These are phyloP conservation scores for Zygothrica quintamaculata DNA, from an alignment of 2,888 invertebrate genomes.

Conservation along the genomic window DNA sequence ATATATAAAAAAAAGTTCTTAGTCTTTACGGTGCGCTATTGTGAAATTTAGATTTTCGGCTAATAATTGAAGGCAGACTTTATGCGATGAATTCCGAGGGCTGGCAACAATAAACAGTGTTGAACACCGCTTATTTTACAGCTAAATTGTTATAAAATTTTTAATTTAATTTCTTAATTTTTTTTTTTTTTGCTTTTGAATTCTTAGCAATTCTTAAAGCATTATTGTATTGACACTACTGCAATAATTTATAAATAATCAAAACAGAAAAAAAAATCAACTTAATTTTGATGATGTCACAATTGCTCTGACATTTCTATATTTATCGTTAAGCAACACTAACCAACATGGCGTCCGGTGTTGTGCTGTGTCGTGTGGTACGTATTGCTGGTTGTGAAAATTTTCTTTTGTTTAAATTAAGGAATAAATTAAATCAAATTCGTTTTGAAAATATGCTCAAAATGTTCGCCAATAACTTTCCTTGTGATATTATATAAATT, in stretches of 20 bases:
- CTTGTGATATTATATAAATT: conserved; percentile 41
- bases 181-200: too few relatives aligned
- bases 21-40: conserved; percentile 62
- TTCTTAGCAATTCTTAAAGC: background rate
- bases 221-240: too few relatives aligned
- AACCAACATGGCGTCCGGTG: conserved; percentile 96
- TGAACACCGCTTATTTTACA: conserved; percentile 1
- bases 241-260: background rate
- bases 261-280: too few relatives aligned
- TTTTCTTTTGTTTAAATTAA: conserved; percentile 58
- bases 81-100: conserved; percentile 41
- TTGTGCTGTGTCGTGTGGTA: conserved; percentile 98
- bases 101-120: conserved; percentile 30
- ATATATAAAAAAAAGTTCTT: conserved; percentile 46
- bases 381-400: conserved; percentile 74
- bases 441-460: conserved; percentile 42
- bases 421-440: conserved; percentile 67
- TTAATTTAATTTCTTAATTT: background rate
- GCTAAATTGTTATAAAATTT: background rate
- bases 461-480: conserved; percentile 30
- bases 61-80: conserved; percentile 24
- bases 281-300: conserved; percentile 24
- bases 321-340: conserved; percentile 45
- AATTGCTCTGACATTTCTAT: conserved; percentile 26
- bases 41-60: conserved; percentile 70